A percentile compares a stretch with the other conserved stretches of the same genome.
Evolutionary conservation across 2,113 vertebrate genomes (phyloP).

Genomic region (Rafetus swinhoei): DNA sequence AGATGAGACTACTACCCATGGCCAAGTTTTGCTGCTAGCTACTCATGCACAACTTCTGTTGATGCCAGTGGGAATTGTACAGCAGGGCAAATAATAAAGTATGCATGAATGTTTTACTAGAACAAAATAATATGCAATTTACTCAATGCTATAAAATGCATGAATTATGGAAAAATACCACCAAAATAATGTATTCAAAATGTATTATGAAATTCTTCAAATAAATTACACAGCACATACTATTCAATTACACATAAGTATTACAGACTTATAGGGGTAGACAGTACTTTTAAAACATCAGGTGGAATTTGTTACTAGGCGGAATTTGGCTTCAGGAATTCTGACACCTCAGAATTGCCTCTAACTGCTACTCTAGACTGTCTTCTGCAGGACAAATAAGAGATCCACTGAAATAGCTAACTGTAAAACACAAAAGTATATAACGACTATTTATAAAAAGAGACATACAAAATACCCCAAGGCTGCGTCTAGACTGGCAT

Average conservation of each 20-base stretch:
- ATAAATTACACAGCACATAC: background rate
- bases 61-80: background rate
- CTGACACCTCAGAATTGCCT: background rate
- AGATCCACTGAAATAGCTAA: background rate
- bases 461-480: background rate
- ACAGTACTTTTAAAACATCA: no score
- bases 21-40: background rate
- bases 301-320: fast-evolving
- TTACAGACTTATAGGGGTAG: background rate
- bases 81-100: background rate
- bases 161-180: background rate
- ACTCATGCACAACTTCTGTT: background rate
- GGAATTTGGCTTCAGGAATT: background rate
- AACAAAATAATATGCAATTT: background rate
- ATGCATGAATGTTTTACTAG: background rate
- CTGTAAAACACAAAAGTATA: background rate
- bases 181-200: background rate
- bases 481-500: no score
- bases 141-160: background rate
- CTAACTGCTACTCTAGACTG: fast-evolving
- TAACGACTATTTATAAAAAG: background rate
- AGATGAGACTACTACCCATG: background rate
- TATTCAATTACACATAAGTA: background rate
- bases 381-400: background rate
- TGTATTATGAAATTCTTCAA: background rate